A percentile compares a stretch with the other conserved stretches of the same genome.
Conservation (phyloP, 2,888 invertebrate genomes). For the Pyrgus malvae region DNA sequence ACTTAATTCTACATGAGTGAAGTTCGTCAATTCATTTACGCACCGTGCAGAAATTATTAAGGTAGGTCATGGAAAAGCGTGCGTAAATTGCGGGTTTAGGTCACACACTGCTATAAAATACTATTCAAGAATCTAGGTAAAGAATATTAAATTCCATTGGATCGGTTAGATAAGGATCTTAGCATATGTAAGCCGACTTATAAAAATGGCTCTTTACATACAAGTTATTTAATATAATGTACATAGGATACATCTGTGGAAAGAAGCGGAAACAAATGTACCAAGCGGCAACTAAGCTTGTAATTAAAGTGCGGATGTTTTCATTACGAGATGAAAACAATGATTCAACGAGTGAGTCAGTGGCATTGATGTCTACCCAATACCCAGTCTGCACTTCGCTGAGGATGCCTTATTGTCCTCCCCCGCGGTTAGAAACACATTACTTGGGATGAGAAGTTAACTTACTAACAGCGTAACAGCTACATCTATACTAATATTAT, state of each 20-base stretch:
- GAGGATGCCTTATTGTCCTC: constrained; percentile 27
- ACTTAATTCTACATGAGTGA: no score
- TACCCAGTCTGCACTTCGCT: constrained; percentile 23
- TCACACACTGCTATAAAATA: no score
- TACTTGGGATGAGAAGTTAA: constrained; percentile 1
- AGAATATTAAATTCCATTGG: no score
- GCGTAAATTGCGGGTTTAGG: no score
- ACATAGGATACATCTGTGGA: not conserved
- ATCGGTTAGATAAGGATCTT: no score
- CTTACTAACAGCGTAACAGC: not conserved
- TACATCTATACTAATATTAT: not conserved
- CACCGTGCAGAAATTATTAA: no score
- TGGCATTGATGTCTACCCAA: constrained; percentile 26
- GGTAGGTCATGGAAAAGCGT: no score
- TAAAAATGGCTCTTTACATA: no score
- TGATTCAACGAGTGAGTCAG: constrained; percentile 66
- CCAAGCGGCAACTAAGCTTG: constrained; percentile 9
- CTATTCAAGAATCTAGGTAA: no score
- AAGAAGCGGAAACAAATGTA: not conserved
- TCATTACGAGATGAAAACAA: constrained; percentile 59
- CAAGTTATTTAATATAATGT: no score
- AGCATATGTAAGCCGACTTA: no score
- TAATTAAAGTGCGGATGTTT: constrained; percentile 41
- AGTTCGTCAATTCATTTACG: no score
- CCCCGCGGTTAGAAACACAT: constrained; percentile 16